A percentile compares a stretch with the other conserved stretches of the same genome.
These are phyloP conservation scores for Crotalus tigris DNA, from an alignment of 2,113 vertebrate species.

Conservation along the genomic window DNA sequence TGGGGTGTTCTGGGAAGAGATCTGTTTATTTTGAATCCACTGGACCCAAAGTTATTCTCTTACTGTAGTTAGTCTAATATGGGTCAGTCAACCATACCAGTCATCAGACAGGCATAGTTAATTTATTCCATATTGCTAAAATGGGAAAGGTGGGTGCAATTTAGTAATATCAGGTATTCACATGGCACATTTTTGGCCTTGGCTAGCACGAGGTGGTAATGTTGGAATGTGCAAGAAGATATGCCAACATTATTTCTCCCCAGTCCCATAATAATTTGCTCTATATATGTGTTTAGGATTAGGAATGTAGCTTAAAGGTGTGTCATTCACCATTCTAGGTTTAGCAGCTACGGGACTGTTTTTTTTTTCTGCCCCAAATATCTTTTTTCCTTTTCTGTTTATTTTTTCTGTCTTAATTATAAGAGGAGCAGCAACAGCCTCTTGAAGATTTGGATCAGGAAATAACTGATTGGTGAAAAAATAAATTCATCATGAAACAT, in stretches of 20 bases:
- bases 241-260: background rate
- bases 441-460: slow-evolving; percentile 12
- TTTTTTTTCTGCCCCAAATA: background rate
- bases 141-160: background rate
- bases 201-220: background rate
- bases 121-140: background rate
- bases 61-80: background rate
- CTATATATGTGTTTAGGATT: background rate
- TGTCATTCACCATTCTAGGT: slow-evolving; percentile 4
- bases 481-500: background rate
- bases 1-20: background rate
- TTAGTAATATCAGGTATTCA: background rate
- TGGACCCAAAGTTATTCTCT: background rate
- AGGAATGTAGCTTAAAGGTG: background rate
- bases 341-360: background rate
- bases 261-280: background rate
- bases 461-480: slow-evolving; percentile 4
- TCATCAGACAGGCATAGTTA: background rate
- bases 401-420: background rate
- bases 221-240: background rate
- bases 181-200: background rate
- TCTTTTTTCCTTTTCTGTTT: background rate
- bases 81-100: background rate
- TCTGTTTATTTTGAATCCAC: background rate
- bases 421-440: slow-evolving; percentile 21